phyloP scores from a whole-genome alignment of 2,888 invertebrate genomes.

The Conistra vaccinii region DNA sequence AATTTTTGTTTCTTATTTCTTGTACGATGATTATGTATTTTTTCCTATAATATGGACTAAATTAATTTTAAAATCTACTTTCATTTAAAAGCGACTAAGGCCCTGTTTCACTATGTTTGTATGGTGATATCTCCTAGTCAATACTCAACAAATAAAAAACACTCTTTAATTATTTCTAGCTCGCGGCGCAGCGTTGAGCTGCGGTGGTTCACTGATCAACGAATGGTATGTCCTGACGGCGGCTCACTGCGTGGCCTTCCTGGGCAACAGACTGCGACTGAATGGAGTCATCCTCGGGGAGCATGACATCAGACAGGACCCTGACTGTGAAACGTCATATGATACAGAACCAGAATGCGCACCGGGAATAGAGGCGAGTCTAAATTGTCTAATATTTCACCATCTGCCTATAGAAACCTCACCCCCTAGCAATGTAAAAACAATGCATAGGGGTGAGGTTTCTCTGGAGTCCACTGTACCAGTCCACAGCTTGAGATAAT shows the following conservation, averaged over 20 bases:
- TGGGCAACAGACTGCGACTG: conserved; percentile 81
- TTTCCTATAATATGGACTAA: not conserved
- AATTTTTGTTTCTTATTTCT: too few relatives aligned
- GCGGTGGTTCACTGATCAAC: conserved; percentile 90
- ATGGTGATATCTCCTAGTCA: not conserved
- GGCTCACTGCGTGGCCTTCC: conserved; percentile 90
- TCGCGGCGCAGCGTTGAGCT: conserved; percentile 81
- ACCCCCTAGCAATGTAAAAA: too few relatives aligned
- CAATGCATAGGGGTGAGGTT: too few relatives aligned
- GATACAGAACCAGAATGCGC: conserved; percentile 78
- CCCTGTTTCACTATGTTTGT: not conserved
- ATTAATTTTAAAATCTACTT: not conserved
- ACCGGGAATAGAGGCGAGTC: conserved; percentile 73
- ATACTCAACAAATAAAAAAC: not conserved
- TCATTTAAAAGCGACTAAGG: not conserved
- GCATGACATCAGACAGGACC: conserved; percentile 85
- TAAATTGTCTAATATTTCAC: not conserved
- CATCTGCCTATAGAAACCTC: not conserved
- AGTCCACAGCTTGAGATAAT: not conserved
- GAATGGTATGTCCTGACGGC: conserved; percentile 90
- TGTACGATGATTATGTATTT: not conserved
- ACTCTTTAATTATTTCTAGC: conserved; percentile 41
- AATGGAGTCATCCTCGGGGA: conserved; percentile 92
- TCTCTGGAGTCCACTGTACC: too few relatives aligned
- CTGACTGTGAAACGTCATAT: conserved; percentile 83